A percentile compares a stretch with the other conserved stretches of the same genome.
phyloP scores from a whole-genome alignment of 1,140 invertebrate species.

The Drosophila nigrodunni region DNA sequence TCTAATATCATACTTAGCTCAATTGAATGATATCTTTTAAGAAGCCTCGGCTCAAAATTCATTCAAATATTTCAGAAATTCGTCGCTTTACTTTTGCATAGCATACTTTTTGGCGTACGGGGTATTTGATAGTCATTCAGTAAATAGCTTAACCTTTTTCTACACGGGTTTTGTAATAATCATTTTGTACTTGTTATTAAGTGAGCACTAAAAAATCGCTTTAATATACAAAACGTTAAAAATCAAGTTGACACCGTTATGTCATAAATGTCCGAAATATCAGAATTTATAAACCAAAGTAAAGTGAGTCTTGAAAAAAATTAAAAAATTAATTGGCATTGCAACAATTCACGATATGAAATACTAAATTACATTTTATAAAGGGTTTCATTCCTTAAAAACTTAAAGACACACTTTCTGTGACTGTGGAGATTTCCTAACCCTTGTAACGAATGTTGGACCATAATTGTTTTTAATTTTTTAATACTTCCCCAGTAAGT shows the following conservation, averaged over 20 bases:
- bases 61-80: neutral
- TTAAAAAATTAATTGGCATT: constrained; percentile 4
- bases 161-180: constrained; percentile 11
- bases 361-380: too few species aligned
- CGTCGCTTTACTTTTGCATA: too few species aligned
- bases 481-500: too few species aligned
- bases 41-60: too few species aligned
- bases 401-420: too few species aligned
- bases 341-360: too few species aligned
- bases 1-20: too few species aligned
- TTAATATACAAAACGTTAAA: constrained; percentile 25
- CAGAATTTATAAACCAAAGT: constrained; percentile 8
- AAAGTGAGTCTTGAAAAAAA: neutral
- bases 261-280: constrained; percentile 22
- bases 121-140: constrained; percentile 1
- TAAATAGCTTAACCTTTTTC: neutral
- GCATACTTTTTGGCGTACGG: constrained; percentile 19
- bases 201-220: constrained; percentile 32
- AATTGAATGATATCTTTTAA: too few species aligned
- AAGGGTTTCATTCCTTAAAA: too few species aligned
- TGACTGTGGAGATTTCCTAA: too few species aligned
- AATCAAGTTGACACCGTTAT: constrained; percentile 24
- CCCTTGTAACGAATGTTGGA: too few species aligned
- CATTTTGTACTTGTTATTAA: constrained; percentile 33
- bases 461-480: too few species aligned